phyloP scores from a whole-genome alignment of 2,888 invertebrate species.

The Anticlea derivata region DNA sequence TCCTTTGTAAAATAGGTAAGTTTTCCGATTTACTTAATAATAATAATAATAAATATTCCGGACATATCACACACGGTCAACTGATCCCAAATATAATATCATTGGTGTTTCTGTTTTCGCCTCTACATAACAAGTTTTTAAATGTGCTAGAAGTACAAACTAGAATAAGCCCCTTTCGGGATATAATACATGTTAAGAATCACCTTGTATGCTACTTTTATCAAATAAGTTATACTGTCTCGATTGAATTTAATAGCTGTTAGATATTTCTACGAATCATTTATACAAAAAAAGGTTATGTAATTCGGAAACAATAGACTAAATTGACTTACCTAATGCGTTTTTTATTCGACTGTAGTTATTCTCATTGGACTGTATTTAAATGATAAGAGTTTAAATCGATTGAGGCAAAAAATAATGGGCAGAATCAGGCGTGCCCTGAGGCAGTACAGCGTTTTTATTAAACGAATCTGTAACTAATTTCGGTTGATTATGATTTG shows the following conservation, averaged over 20 bases:
- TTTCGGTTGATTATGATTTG: slow-evolving; percentile 48
- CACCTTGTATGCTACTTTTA: too few species aligned
- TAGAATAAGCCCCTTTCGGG: too few species aligned
- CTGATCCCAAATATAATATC: too few species aligned
- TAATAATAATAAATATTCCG: too few species aligned
- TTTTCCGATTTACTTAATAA: not conserved
- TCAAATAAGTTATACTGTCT: too few species aligned
- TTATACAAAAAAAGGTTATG: not conserved
- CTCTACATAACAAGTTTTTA: too few species aligned
- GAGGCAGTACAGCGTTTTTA: slow-evolving; percentile 54
- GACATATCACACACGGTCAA: too few species aligned
- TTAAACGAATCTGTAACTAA: slow-evolving; percentile 51
- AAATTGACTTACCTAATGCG: slow-evolving; percentile 11
- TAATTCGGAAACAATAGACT: slow-evolving; percentile 21
- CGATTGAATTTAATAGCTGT: not conserved
- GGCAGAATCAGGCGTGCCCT: slow-evolving; percentile 52
- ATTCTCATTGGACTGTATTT: slow-evolving; percentile 2
- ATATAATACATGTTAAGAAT: too few species aligned
- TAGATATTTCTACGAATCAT: slow-evolving; percentile 3
- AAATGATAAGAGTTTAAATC: slow-evolving; percentile 28
- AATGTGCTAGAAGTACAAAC: too few species aligned
- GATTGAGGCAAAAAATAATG: slow-evolving; percentile 46
- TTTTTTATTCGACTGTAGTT: slow-evolving; percentile 29
- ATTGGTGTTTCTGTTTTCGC: too few species aligned
- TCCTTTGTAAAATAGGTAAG: not conserved